A percentile compares a stretch with the other conserved stretches of the same genome.
These are phyloP conservation scores for Pinctada fucata DNA, from an alignment of 2,888 invertebrate species.

Conservation along the genomic window DNA sequence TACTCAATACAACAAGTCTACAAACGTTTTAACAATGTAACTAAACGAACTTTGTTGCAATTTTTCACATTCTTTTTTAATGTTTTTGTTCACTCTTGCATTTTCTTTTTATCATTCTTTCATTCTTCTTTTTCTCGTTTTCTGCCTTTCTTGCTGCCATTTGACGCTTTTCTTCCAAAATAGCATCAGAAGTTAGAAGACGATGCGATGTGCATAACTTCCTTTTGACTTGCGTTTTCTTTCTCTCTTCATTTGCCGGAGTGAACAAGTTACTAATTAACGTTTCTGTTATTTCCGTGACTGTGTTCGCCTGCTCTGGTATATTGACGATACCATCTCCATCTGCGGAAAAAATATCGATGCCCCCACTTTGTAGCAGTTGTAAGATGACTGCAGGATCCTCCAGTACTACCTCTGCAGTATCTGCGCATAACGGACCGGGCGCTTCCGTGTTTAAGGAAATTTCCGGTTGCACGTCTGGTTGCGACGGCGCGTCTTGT, in stretches of 20 bases:
- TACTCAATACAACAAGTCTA: not conserved
- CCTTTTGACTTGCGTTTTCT: not conserved
- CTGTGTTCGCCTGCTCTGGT: not conserved
- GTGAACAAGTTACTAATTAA: no score
- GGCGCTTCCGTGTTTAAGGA: not conserved
- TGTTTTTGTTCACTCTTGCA: no score
- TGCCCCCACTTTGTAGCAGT: not conserved
- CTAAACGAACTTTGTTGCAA: not conserved
- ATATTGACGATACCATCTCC: not conserved
- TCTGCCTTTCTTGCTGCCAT: conserved; percentile 1
- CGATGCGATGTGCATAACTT: conserved; percentile 3
- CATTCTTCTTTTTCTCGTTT: conserved; percentile 14
- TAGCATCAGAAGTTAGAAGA: conserved; percentile 8
- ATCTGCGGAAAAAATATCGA: not conserved
- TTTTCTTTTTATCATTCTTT: not conserved
- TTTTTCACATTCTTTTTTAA: not conserved
- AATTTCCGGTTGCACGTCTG: not conserved
- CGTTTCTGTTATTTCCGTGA: no score
- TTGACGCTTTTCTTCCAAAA: conserved; percentile 9
- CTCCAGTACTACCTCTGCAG: no score
- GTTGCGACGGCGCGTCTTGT: not conserved
- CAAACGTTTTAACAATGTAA: not conserved
- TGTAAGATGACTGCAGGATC: not conserved
- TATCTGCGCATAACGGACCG: not conserved
- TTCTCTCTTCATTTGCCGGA: no score